These are phyloP conservation scores for Scaptomyza polygonia DNA, from an alignment of 2,888 invertebrate genomes.

Conservation along the genomic window DNA sequence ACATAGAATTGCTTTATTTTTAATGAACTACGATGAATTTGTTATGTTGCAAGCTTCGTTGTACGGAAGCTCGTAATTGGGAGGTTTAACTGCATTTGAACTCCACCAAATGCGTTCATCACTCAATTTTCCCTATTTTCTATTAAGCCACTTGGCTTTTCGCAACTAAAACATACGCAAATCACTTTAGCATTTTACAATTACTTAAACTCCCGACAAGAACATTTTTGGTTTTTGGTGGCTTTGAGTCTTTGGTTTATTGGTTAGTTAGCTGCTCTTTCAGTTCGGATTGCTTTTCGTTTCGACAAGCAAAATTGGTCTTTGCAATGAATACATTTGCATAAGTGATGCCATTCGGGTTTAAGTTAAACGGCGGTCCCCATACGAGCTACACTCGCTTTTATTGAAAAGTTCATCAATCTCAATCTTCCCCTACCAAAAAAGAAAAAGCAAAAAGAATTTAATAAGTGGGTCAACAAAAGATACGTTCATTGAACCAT, in stretches of 20 bases:
- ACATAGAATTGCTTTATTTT: too few relatives aligned
- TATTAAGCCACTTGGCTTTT: slow-evolving; percentile 47
- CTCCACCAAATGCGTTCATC: background rate
- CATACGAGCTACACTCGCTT: slow-evolving; percentile 23
- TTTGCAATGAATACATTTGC: slow-evolving; percentile 51
- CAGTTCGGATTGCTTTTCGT: slow-evolving; percentile 27
- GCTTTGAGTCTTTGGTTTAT: slow-evolving; percentile 13
- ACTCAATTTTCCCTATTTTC: background rate
- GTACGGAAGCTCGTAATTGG: too few relatives aligned
- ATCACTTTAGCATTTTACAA: slow-evolving; percentile 66
- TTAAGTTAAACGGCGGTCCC: slow-evolving; percentile 12
- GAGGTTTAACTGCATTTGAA: too few relatives aligned
- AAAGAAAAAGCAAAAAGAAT: background rate
- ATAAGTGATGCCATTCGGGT: slow-evolving; percentile 36
- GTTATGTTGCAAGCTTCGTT: too few relatives aligned
- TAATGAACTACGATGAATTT: too few relatives aligned
- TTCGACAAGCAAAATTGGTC: slow-evolving; percentile 36
- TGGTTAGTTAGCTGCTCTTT: slow-evolving; percentile 16
- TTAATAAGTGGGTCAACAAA: slow-evolving; percentile 52
- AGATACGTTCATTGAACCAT: slow-evolving; percentile 45
- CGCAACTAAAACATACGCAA: slow-evolving; percentile 61
- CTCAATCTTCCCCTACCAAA: slow-evolving; percentile 40
- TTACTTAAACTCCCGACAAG: slow-evolving; percentile 59
- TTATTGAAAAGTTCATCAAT: slow-evolving; percentile 59
- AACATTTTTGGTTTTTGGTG: slow-evolving; percentile 33